These are phyloP conservation scores for Autographa gamma DNA, from an alignment of 2,888 invertebrate genomes.

Conservation along the genomic window DNA sequence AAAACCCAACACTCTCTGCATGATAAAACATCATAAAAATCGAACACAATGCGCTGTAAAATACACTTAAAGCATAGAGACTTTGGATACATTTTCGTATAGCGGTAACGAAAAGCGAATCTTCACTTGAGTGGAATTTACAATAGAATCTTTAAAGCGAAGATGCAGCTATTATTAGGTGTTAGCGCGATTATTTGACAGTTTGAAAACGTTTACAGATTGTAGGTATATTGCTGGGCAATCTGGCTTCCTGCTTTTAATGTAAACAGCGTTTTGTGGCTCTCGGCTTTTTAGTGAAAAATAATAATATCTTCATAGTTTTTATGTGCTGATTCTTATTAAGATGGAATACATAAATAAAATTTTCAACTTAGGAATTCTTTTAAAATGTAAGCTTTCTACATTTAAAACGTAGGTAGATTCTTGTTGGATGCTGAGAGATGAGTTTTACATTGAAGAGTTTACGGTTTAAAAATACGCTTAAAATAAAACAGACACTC, in stretches of 20 bases:
- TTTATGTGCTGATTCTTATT: conserved; percentile 73
- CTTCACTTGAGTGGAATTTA: conserved; percentile 71
- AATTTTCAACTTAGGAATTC: conserved; percentile 40
- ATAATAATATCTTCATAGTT: conserved; percentile 73
- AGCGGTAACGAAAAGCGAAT: conserved; percentile 57
- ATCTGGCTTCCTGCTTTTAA: conserved; percentile 87
- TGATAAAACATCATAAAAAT: conserved; percentile 80
- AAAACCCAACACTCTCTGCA: conserved; percentile 71
- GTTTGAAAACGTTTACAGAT: conserved; percentile 88
- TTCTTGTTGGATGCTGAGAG: neutral
- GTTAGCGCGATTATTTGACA: conserved; percentile 88
- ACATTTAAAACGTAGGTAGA: conserved; percentile 10
- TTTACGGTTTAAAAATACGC: neutral
- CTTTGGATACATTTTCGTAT: conserved; percentile 49
- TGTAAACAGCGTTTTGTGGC: conserved; percentile 83
- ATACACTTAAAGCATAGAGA: conserved; percentile 57
- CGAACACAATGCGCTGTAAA: conserved; percentile 54
- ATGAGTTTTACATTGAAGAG: neutral
- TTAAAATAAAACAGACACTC: neutral
- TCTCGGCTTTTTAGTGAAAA: conserved; percentile 71
- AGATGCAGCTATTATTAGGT: conserved; percentile 87
- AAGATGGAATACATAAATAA: conserved; percentile 62
- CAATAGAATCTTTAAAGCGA: conserved; percentile 83
- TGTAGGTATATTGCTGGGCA: conserved; percentile 80
- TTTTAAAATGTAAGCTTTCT: conserved; percentile 14